These are phyloP conservation scores for Silurus glanis DNA, from an alignment of 2,113 vertebrate genomes.

Conservation along the genomic window DNA sequence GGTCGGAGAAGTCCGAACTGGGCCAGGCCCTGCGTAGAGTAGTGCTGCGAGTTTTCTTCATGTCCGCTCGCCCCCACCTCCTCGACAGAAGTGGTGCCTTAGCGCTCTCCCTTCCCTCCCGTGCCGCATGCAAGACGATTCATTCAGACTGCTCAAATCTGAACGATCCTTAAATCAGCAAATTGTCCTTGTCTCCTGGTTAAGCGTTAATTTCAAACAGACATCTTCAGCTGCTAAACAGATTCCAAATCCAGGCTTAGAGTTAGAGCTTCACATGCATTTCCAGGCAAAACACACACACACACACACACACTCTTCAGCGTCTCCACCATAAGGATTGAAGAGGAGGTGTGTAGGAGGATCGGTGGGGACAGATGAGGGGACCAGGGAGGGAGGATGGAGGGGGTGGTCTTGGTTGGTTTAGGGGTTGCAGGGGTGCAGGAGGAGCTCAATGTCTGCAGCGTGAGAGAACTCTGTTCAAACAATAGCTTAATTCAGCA, in stretches of 20 bases:
- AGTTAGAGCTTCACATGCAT: conserved; percentile 30
- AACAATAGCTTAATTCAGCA: conserved; percentile 81
- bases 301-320: conserved; percentile 7
- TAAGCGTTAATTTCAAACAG: background rate
- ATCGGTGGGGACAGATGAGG: conserved; percentile 14
- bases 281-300: conserved; percentile 19
- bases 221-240: conserved; percentile 25
- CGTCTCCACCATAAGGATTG: conserved; percentile 16
- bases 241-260: conserved; percentile 45
- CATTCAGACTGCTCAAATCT: background rate
- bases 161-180: background rate
- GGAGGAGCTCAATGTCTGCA: conserved; percentile 54
- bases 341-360: conserved; percentile 41
- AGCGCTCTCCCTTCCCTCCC: background rate
- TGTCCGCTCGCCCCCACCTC: conserved; percentile 55
- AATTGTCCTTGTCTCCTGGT: conserved; percentile 1
- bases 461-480: conserved; percentile 73
- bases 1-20: conserved; percentile 90
- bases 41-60: conserved; percentile 93
- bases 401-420: conserved; percentile 39
- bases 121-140: conserved; percentile 1
- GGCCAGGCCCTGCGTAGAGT: conserved; percentile 88
- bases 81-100: background rate
- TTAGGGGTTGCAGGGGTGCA: conserved; percentile 24
- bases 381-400: conserved; percentile 17